phyloP scores from a whole-genome alignment of 2,113 vertebrate genomes.

The Erythrocebus patas region DNA sequence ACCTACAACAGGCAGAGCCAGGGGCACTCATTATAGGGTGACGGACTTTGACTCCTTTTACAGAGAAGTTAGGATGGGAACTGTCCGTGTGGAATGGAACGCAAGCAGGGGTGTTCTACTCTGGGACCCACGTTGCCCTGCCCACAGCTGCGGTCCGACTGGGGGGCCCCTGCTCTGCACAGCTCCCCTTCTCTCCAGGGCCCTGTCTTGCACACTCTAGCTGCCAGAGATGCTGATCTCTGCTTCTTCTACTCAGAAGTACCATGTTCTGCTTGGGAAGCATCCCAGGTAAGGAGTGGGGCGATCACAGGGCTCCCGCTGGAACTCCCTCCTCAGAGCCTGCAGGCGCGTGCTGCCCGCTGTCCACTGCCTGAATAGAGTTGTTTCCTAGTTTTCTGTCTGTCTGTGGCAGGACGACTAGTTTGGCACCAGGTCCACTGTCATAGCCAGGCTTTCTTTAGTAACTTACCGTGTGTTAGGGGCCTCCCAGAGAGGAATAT shows the following conservation, averaged over 20 bases:
- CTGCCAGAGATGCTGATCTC: not conserved
- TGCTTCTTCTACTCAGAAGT: not conserved
- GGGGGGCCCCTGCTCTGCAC: not conserved
- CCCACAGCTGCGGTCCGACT: not conserved
- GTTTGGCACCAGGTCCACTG: not conserved
- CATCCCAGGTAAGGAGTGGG: not conserved
- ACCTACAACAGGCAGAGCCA: not conserved
- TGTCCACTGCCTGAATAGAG: not conserved
- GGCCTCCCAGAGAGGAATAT: not conserved
- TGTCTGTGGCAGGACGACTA: not conserved
- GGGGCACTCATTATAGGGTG: not conserved
- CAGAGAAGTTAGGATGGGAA: not conserved
- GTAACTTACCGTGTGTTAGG: accelerated
- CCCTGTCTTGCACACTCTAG: not conserved
- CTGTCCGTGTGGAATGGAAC: accelerated
- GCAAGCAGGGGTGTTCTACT: too few relatives aligned
- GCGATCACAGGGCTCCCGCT: not conserved
- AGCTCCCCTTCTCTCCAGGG: not conserved
- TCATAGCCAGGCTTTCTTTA: not conserved
- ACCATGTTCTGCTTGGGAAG: not conserved
- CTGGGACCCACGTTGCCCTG: not conserved
- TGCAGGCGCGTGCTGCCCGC: not conserved
- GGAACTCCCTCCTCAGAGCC: not conserved
- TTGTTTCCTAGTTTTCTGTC: not conserved
- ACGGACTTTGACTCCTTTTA: not conserved